Evolutionary conservation across 2,113 vertebrate species (phyloP).

Genomic region (Cyanoramphus novaezelandiae): DNA sequence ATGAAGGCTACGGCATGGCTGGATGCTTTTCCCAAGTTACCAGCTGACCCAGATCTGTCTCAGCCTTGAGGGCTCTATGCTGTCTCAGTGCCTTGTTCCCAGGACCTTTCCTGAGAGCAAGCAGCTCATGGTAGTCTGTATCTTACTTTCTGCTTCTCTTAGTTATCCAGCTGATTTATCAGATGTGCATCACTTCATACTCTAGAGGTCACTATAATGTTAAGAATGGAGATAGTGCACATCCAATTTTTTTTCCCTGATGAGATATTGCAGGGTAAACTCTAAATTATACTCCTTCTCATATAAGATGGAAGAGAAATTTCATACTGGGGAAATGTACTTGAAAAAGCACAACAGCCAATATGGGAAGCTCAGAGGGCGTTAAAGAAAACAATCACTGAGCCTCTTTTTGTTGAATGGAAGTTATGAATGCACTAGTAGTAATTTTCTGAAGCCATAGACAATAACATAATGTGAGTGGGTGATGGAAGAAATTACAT

Average conservation of each 20-base stretch:
- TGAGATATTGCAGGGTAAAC: constrained; percentile 50
- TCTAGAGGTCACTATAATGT: constrained; percentile 80
- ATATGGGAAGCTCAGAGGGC: constrained; percentile 54
- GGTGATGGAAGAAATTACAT: constrained; percentile 41
- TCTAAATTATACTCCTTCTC: constrained; percentile 39
- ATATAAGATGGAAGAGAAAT: constrained; percentile 36
- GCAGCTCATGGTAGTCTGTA: neutral
- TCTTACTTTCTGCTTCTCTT: neutral
- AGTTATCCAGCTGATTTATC: neutral
- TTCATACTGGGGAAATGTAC: constrained; percentile 43
- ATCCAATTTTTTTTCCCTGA: neutral
- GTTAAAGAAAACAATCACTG: constrained; percentile 67
- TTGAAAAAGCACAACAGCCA: constrained; percentile 63
- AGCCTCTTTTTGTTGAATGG: constrained; percentile 58
- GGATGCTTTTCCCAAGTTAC: neutral
- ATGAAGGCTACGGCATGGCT: fast-evolving
- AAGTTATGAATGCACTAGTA: constrained; percentile 51
- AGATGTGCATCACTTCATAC: constrained; percentile 46
- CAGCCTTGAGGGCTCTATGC: neutral
- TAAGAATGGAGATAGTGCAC: constrained; percentile 68
- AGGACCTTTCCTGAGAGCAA: neutral
- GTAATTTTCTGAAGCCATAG: constrained; percentile 54
- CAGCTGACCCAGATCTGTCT: fast-evolving
- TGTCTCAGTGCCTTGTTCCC: neutral
- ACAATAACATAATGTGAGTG: constrained; percentile 50